Conservation (phyloP, 2,797 vertebrate genomes). For the Eutrigla gurnardus region DNA sequence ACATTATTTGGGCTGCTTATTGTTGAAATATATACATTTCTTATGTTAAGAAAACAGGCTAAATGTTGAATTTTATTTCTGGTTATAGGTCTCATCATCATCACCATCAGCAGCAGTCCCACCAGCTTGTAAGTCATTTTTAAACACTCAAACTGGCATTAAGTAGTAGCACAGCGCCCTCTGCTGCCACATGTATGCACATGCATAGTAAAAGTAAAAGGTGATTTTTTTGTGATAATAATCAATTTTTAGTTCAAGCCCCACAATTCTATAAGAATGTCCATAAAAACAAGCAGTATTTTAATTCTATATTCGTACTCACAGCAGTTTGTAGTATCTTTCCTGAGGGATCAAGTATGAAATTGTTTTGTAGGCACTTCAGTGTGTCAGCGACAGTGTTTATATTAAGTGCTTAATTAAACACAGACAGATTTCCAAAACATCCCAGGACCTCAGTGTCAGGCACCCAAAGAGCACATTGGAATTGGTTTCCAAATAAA, state of each 20-base stretch:
- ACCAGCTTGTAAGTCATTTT: not conserved
- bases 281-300: not conserved
- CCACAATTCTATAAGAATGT: not conserved
- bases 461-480: slow-evolving; percentile 38
- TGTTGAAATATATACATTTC: not conserved
- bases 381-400: slow-evolving; percentile 52
- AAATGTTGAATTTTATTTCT: not conserved
- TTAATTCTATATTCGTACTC: not conserved
- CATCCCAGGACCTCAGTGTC: slow-evolving; percentile 53
- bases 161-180: slow-evolving; percentile 28
- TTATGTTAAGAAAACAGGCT: not conserved
- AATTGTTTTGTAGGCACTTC: slow-evolving; percentile 25
- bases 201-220: not conserved
- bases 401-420: slow-evolving; percentile 71
- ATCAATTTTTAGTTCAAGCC: not conserved
- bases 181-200: slow-evolving; percentile 39
- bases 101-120: not conserved
- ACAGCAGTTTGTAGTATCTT: slow-evolving; percentile 3
- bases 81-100: not conserved
- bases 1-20: too few relatives aligned
- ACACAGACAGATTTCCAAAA: slow-evolving; percentile 66
- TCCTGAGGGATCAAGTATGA: slow-evolving; percentile 3
- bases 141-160: not conserved
- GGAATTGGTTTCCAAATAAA: slow-evolving; percentile 75
- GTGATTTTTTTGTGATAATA: not conserved